These are phyloP conservation scores for Chrysotoxum bicinctum DNA, from an alignment of 2,888 invertebrate species.

Conservation along the genomic window DNA sequence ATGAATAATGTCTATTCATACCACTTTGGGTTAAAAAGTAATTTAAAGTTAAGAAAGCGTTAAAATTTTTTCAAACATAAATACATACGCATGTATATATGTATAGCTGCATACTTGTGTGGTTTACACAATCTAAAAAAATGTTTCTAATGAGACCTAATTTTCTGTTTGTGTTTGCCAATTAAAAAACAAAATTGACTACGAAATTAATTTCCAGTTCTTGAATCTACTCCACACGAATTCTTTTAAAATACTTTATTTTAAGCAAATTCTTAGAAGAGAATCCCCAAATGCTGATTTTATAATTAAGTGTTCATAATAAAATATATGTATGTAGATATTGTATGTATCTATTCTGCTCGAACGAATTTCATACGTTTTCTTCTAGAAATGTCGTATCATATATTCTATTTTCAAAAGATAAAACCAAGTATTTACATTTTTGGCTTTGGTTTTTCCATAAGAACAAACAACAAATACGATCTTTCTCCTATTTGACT, in stretches of 20 bases:
- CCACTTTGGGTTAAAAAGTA: too few relatives aligned
- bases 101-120: background rate
- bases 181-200: background rate
- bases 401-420: background rate
- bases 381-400: background rate
- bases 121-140: background rate
- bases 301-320: background rate
- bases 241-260: background rate
- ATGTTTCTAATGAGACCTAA: background rate
- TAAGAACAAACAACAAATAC: background rate
- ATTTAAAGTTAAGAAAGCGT: too few relatives aligned
- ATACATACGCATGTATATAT: too few relatives aligned
- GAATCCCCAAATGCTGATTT: background rate
- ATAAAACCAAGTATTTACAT: constrained; percentile 1
- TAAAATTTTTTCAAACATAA: too few relatives aligned
- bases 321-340: background rate
- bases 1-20: too few relatives aligned
- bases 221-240: background rate
- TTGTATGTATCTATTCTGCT: background rate
- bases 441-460: background rate
- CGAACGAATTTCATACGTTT: background rate
- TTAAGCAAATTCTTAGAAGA: background rate
- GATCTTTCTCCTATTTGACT: background rate
- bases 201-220: background rate
- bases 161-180: background rate